Conservation (phyloP, 2,888 invertebrate genomes). For the Caenorhabditis sp. region DNA sequence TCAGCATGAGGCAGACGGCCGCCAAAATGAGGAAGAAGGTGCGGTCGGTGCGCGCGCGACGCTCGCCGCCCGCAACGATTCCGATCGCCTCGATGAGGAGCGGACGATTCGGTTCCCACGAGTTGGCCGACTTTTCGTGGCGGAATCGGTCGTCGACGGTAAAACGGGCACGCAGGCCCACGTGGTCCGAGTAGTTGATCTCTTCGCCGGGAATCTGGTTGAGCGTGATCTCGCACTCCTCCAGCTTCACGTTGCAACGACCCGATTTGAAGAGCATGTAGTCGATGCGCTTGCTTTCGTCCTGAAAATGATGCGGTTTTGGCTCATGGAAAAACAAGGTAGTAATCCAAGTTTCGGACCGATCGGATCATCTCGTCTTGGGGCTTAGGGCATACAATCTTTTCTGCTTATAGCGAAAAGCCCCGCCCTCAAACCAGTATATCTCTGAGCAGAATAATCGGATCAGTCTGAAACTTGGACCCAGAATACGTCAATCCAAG, state of each 20-base stretch:
- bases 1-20: slow-evolving; percentile 43
- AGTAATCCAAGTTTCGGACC: too few species aligned
- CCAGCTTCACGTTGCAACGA: slow-evolving; percentile 61
- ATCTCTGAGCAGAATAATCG: too few species aligned
- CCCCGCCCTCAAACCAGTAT: too few species aligned
- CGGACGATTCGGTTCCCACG: slow-evolving; percentile 66
- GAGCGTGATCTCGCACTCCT: slow-evolving; percentile 64
- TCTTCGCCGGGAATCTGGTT: slow-evolving; percentile 64
- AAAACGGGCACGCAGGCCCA: slow-evolving; percentile 73
- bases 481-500: too few species aligned
- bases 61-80: slow-evolving; percentile 74
- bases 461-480: too few species aligned
- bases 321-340: too few species aligned
- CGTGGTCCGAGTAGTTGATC: slow-evolving; percentile 77
- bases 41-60: slow-evolving; percentile 71
- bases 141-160: slow-evolving; percentile 58
- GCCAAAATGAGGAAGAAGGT: slow-evolving; percentile 54
- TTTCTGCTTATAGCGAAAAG: too few species aligned
- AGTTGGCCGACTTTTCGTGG: slow-evolving; percentile 52
- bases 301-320: slow-evolving; percentile 29
- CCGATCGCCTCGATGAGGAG: slow-evolving; percentile 67
- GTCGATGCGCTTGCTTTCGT: slow-evolving; percentile 90
- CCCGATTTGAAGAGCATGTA: slow-evolving; percentile 86
- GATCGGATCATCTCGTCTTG: too few species aligned
- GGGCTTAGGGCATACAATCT: too few species aligned